Evolutionary conservation across 2,888 invertebrate species (phyloP), one percentile per base, ranked within the genome.

Genomic region (Galeruca laticollis): DNA sequence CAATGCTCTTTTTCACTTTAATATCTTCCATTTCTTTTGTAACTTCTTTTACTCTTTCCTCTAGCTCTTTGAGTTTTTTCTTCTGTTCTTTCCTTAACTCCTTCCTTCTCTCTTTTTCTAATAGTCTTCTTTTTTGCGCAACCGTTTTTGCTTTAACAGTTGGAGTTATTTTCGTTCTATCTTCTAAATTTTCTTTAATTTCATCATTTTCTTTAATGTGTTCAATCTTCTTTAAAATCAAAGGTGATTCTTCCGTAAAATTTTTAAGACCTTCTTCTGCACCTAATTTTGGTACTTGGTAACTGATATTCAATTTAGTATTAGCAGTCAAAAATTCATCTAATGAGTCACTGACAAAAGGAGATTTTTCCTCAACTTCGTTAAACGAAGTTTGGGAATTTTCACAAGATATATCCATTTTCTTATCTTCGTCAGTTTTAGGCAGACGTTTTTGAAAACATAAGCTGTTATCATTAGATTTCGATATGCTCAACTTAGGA

Each of bases 281-380:
- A 9, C 79, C 79, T 49, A 80, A 75, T 74, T 83, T 84, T 11
- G 86, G 85, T 51, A 86, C 81, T 64, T 82, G 77, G 71, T 85
- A 85, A 72, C 85, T 85, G n/a, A 85, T 83, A 71, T 86, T 84
- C 66, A 86, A 82, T 52, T 86, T 81, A n/a, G 86, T 80, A 75
- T 87, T 86, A 70, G 86, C 83, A 2, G 83, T 85, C 80, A 89
- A 82, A 75, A 87, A 88, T 6, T 87, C 86, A 64, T 89, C 88
- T n/a, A 88, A 79, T 0, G 83, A 80, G 60, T 87, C 85, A 72
- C 88, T 88, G 4, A 86, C 80, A 76, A 88, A 88, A 0, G 86
- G 87, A 0, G 86, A 84, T 63, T 80, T 81, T 51, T 70, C 72
- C n/a, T 73, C 73, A 3, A 54, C 49, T 31, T 57, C 52, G 21